Evolutionary conservation across 2,113 vertebrate species (phyloP).

Genomic region (Todiramphus saurophagus): DNA sequence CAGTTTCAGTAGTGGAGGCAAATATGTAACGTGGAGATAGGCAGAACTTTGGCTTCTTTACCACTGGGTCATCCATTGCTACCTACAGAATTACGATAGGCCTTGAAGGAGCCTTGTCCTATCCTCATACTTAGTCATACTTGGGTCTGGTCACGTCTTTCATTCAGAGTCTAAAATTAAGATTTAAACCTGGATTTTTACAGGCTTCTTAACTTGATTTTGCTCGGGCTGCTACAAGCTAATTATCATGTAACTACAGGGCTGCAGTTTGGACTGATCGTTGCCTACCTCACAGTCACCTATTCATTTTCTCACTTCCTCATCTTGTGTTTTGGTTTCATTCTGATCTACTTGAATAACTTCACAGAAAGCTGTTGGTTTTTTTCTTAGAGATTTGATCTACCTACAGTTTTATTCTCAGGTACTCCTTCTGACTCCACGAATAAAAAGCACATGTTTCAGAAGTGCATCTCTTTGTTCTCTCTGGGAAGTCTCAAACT

Average conservation of each 20-base stretch:
- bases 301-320: slow-evolving; percentile 1
- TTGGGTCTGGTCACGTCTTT: not conserved
- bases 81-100: not conserved
- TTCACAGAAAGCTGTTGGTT: not conserved
- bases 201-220: not conserved
- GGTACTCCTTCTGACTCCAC: not conserved
- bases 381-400: not conserved
- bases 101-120: not conserved
- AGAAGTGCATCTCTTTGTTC: not conserved
- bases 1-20: not conserved
- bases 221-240: not conserved
- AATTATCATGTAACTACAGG: not conserved
- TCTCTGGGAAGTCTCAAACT: not conserved
- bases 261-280: not conserved
- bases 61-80: not conserved
- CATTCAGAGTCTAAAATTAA: not conserved
- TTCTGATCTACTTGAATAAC: not conserved
- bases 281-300: not conserved
- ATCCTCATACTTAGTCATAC: not conserved
- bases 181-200: not conserved
- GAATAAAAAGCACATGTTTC: slow-evolving; percentile 2
- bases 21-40: not conserved
- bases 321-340: slow-evolving; percentile 9
- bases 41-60: not conserved
- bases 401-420: not conserved